Base-by-base conservation (phyloP, 2,797 vertebrate genomes). In the Acrossocheilus fasciatus region DNA sequence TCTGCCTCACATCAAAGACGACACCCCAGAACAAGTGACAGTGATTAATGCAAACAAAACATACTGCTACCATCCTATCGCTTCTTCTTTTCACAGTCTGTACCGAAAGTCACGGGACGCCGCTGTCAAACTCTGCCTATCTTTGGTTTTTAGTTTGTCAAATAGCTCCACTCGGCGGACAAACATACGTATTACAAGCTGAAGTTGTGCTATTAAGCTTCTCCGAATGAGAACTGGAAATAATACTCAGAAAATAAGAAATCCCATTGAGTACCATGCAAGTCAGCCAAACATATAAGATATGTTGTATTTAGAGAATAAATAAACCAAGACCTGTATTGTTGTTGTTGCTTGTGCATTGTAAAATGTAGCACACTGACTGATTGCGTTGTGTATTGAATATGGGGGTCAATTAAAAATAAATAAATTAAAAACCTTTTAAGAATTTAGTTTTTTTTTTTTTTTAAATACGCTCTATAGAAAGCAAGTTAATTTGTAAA, bases 1-100 rank as follows among this genome's bases (percentile, higher is more conserved):
- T 93, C 93, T 95, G 93, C 89, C 93, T 93, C 92, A 95, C 95
- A 96, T 95, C 95, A 95, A 95, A 96, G 95, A 89, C 89, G 89
- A 92, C 85, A 90, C 91, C 86, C 87, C 78, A 80, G 83, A 89
- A 91, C 88, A 93, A 47, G 94, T 94, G 96, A 94, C 96, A 93
- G 76, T 94, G 95, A 96, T 93, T 89, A 95, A 96, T 95, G 95
- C 87, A 93, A 92, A 91, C 81, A 92, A 93, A 93, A 93, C 92
- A 92, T 88, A 86, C 90, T 88, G 70, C 93, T 93, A 91, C 88
- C 90, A 87, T 89, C 92, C 91, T 92, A 93, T 92, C 90, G 83
- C 91, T 93, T 92, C 92, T 90, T 90, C 91, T 90, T 20, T 90
- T 87, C 92, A 9, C 89, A 90, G 89, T 64, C 84, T 41, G 78